These are phyloP conservation scores for Myrmophylax atrothorax DNA, from an alignment of 2,113 vertebrate species.

Conservation along the genomic window DNA sequence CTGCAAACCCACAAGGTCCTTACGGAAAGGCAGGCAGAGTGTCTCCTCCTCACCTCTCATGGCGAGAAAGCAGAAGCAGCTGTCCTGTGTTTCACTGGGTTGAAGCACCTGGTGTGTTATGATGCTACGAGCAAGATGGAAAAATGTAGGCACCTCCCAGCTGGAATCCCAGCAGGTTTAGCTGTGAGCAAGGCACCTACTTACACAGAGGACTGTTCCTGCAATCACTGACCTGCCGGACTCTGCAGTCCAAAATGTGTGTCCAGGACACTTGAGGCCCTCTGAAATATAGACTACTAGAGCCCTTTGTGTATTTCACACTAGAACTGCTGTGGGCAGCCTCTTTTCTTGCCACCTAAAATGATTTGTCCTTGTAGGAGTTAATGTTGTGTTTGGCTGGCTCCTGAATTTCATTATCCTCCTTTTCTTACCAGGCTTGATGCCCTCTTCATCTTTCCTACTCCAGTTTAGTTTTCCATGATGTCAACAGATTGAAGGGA, in stretches of 20 bases:
- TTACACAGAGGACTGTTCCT: not conserved
- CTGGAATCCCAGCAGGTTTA: not conserved
- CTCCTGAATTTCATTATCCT: not conserved
- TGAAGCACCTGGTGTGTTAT: not conserved
- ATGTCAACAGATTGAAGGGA: not conserved
- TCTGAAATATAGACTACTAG: not conserved
- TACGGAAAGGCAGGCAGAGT: not conserved
- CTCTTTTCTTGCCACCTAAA: not conserved
- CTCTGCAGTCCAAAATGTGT: not conserved
- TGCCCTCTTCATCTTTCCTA: not conserved
- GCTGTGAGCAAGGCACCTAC: accelerated
- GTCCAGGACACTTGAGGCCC: not conserved
- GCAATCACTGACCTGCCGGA: not conserved
- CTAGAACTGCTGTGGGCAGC: not conserved
- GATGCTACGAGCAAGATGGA: not conserved
- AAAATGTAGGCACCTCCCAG: not conserved
- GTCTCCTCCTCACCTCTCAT: not conserved
- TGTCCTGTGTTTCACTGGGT: not conserved
- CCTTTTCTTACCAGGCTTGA: not conserved
- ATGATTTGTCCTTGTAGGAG: not conserved
- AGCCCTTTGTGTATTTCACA: not conserved
- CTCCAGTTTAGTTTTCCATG: not conserved
- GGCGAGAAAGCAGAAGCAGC: not conserved
- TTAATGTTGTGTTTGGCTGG: not conserved
- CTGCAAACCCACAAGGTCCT: not conserved